Conservation (phyloP, 2,888 invertebrate genomes). For the Tolmerus cingulatus region DNA sequence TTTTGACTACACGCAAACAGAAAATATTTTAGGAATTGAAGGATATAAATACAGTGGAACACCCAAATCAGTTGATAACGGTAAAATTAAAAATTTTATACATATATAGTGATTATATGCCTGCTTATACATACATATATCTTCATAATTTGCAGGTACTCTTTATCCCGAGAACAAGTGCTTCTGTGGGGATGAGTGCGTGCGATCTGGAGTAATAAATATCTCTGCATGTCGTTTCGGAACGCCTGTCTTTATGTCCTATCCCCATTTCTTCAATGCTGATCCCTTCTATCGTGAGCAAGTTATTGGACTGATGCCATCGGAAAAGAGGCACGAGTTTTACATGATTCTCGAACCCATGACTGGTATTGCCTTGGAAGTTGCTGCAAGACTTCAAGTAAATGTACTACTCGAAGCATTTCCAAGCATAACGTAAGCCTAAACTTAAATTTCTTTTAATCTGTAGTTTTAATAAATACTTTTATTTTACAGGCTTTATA, state of each 20-base stretch:
- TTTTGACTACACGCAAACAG: conserved; percentile 70
- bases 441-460: not conserved
- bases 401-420: conserved; percentile 77
- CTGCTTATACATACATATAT: not conserved
- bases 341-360: conserved; percentile 78
- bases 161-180: conserved; percentile 71
- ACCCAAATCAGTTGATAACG: conserved; percentile 73
- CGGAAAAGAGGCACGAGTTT: conserved; percentile 75
- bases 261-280: conserved; percentile 84
- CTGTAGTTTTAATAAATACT: not conserved
- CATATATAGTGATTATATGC: not conserved
- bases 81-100: conserved; percentile 57
- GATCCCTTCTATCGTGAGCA: conserved; percentile 72
- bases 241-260: conserved; percentile 83
- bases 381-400: conserved; percentile 79
- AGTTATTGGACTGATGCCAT: conserved; percentile 75
- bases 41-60: conserved; percentile 76
- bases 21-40: conserved; percentile 67
- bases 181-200: conserved; percentile 77
- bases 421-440: conserved; percentile 68
- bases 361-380: conserved; percentile 78
- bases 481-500: conserved; percentile 67
- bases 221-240: conserved; percentile 81
- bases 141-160: conserved; percentile 65
- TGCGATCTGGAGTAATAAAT: conserved; percentile 78